A percentile compares a stretch with the other conserved stretches of the same genome.
phyloP scores from a whole-genome alignment of 2,113 vertebrate species.

The Trachemys scripta region DNA sequence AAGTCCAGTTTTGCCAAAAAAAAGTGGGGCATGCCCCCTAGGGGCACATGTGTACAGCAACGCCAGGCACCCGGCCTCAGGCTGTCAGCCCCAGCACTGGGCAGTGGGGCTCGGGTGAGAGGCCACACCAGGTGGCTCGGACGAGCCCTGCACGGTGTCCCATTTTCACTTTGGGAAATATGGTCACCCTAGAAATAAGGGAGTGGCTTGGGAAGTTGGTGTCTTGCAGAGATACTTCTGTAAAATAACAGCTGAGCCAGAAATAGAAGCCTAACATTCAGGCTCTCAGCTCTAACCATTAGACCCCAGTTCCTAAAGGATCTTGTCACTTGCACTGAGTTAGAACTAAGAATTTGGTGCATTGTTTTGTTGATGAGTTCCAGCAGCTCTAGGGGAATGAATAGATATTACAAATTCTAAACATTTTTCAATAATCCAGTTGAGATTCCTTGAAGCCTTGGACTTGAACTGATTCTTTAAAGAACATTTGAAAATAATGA shows the following conservation, averaged over 20 bases:
- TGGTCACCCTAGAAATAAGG: not conserved
- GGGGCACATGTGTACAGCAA: not conserved
- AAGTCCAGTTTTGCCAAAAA: not conserved
- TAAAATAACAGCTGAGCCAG: not conserved
- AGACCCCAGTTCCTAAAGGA: not conserved
- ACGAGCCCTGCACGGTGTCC: not conserved
- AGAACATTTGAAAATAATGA: accelerated
- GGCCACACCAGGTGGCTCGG: not conserved
- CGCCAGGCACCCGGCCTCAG: not conserved
- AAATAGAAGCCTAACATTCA: not conserved
- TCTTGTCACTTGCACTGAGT: not conserved
- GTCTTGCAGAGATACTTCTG: not conserved
- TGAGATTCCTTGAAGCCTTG: not conserved
- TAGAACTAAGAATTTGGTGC: not conserved
- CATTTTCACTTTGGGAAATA: not conserved
- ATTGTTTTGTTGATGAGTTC: not conserved
- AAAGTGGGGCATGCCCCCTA: not conserved
- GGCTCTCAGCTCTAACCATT: not conserved
- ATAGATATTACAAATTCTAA: not conserved
- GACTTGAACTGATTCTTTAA: not conserved
- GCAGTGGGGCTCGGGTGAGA: not conserved
- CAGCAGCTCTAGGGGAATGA: not conserved
- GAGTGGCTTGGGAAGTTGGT: not conserved
- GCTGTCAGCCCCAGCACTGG: not conserved
- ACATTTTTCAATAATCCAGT: not conserved